Base-by-base conservation (phyloP, 2,888 invertebrate species). In the Plutella xylostella region DNA sequence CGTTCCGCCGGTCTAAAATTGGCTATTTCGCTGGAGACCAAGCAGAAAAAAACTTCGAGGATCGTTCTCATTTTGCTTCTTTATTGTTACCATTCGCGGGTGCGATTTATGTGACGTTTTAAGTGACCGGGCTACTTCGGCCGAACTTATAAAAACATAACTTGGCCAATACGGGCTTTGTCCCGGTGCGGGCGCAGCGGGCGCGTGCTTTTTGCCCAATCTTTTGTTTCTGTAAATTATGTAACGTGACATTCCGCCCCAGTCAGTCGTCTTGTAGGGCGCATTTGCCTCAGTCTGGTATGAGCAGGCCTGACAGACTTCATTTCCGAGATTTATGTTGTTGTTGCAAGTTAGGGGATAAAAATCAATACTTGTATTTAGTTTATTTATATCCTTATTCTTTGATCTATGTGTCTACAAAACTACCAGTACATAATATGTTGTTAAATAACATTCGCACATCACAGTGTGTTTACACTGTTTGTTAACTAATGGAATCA, bases 191-290 rank as follows among this genome's bases (percentile, higher is more conserved):
- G 22, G 63, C 71, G 65, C 72, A 58, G 63, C 72, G 61, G 72
- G 72, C 64, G 64, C 63, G 55, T 51, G 48, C 55, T 66, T 72
- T 73, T 77, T 77, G 60, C 54, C 55, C 57, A 64, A 62, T 61
- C 72, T 72, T 73, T 76, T 79, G 77, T 75, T 78, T 79, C 61
- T n/a, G 72, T 72, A 69, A 77, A 75, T 79, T 73, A 77, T 71
- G 66, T 75, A 76, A 74, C 70, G 60, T 60, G 57, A 60, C 64
- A 68, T 65, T 66, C 66, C 60, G 63, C 33, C 33, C 17, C 33
- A 9, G 6, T 15, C 17, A 33, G 17, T 33, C 33, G 4, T n/a
- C 14, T 17, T 15, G 14, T 33, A 33, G 33, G 33, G 33, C 33
- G 33, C 15, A 9, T 33, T n/a, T n/a, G n/a, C n/a, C n/a, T n/a